Evolutionary conservation across 37 sponge, comb jelly and placozoan genomes (phyloP), one percentile per base, ranked within the genome.

Genomic region (Aphrocallistes beatrix): DNA sequence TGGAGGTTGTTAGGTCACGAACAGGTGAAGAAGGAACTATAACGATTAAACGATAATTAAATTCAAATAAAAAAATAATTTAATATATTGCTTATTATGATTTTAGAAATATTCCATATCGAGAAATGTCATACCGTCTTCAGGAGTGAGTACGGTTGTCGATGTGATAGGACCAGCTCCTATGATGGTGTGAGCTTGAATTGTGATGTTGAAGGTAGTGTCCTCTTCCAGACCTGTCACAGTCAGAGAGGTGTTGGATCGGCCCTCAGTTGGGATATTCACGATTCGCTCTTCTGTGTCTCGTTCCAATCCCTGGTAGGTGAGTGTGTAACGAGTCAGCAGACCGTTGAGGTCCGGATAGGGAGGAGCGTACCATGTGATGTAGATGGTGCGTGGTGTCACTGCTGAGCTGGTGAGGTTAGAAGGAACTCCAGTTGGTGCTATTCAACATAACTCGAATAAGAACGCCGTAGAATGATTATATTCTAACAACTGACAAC

Each of bases 1-100:
- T 60, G 10, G 75, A 60, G 75, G 75, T 60, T 19, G 75, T 60
- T 60, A 60, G 75, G 75, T 60, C n/a, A 60, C 75, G 75, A 30
- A 60, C 75, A 60, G 75, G n/a, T 25, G 75, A 60, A 30, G 75
- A 60, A 13, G 75, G 75, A 60, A 60, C 75, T 60, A 60, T 6
- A 60, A n/a, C n/a, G n/a, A n/a, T n/a, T n/a, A 42, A 42, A n/a
- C n/a, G n/a, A n/a, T n/a, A n/a, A n/a, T n/a, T n/a, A n/a, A n/a
- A n/a, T n/a, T n/a, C n/a, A n/a, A n/a, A n/a, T 16, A 13, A 42
- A 42, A 42, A 6, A 42, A 42, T 16, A 13, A 42, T 42, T 42
- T n/a, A n/a, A n/a, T n/a, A n/a, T n/a, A n/a, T n/a, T n/a, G n/a
- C n/a, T n/a, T n/a, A n/a, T n/a, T n/a, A n/a, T n/a, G n/a, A n/a